phyloP scores from a whole-genome alignment of 2,113 vertebrate species.

The Procavia capensis region DNA sequence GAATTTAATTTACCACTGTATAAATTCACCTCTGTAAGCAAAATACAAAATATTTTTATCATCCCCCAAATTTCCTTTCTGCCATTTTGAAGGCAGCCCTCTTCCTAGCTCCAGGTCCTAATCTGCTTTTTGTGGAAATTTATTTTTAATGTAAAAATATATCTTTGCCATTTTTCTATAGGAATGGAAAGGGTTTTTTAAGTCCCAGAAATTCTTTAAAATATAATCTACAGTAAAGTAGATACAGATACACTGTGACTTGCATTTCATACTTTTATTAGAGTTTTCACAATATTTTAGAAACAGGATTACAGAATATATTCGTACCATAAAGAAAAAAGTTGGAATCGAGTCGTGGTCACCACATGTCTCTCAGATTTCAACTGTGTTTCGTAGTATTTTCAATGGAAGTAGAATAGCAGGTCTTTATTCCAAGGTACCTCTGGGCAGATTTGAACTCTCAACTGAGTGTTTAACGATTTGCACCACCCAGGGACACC shows the following conservation, averaged over 20 bases:
- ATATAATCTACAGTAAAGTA: neutral
- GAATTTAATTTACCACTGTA: neutral
- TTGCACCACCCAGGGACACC: neutral
- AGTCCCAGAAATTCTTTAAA: neutral
- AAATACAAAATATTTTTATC: neutral
- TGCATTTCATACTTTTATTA: neutral
- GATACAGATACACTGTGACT: neutral
- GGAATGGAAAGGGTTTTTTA: neutral
- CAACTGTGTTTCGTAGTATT: too few relatives aligned
- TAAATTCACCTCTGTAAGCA: neutral
- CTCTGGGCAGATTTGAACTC: neutral
- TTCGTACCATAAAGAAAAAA: neutral
- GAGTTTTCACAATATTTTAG: neutral
- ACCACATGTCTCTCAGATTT: too few relatives aligned
- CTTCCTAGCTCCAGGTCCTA: neutral
- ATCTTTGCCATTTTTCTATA: constrained; percentile 18
- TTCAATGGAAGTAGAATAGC: neutral
- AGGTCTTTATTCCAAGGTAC: neutral
- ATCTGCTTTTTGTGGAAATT: neutral
- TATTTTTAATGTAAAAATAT: neutral
- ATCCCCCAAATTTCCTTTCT: neutral
- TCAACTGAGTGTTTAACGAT: neutral
- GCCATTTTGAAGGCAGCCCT: neutral
- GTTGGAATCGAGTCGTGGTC: too few relatives aligned
- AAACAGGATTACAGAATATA: neutral